phyloP scores from a whole-genome alignment of 30 jellyfish, hydroid and myxozoan species.

The Rhopilema esculentum region DNA sequence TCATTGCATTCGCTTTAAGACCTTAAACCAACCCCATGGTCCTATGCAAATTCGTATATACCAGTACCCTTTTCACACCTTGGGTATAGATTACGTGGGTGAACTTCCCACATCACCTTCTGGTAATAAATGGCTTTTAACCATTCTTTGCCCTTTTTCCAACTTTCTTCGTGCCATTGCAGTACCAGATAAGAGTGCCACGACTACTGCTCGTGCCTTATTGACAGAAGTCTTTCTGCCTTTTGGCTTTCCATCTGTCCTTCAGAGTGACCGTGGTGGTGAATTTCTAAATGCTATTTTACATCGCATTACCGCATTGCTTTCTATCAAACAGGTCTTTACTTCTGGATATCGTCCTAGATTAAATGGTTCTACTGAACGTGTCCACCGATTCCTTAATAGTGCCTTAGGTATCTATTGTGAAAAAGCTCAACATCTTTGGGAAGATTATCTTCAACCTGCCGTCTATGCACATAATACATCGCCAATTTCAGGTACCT shows the following conservation, averaged over 20 bases:
- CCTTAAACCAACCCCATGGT: slow-evolving; percentile 27
- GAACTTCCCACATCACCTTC: slow-evolving; percentile 43
- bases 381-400: slow-evolving; percentile 44
- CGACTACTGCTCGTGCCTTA: too few species aligned
- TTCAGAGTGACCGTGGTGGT: too few species aligned
- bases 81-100: slow-evolving; percentile 68
- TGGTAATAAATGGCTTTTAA: slow-evolving; percentile 45
- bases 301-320: slow-evolving; percentile 2
- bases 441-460: slow-evolving; percentile 36
- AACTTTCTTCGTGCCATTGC: slow-evolving; percentile 46
- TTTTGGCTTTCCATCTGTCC: too few species aligned
- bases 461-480: slow-evolving; percentile 8
- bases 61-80: slow-evolving; percentile 48
- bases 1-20: slow-evolving; percentile 16
- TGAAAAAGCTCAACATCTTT: not conserved
- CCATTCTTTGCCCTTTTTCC: slow-evolving; percentile 43
- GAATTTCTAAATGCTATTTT: too few species aligned
- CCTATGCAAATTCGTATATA: slow-evolving; percentile 45
- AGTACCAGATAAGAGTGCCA: slow-evolving; percentile 51
- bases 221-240: too few species aligned
- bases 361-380: too few species aligned
- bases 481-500: too few species aligned
- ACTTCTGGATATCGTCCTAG: slow-evolving; percentile 37
- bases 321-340: slow-evolving; percentile 37
- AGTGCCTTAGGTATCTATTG: slow-evolving; percentile 9